Base-by-base conservation (phyloP, 2,888 invertebrate species). In the Meganola albula region DNA sequence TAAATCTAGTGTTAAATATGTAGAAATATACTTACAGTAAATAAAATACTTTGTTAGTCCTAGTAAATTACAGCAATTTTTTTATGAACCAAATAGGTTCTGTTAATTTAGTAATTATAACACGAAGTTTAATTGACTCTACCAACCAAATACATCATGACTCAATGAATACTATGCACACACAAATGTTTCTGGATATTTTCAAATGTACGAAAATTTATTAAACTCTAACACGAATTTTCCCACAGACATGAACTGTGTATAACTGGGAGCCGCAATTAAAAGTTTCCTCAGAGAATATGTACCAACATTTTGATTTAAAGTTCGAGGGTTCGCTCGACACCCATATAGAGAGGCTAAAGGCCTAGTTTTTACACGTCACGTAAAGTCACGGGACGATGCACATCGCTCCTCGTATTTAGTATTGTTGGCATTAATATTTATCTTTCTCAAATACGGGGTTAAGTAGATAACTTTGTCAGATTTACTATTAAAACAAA, bases 241-340 rank as follows among this genome's bases (percentile, higher is more conserved):
- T 67, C 74, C 55, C 63, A 63, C 68, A 62, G 62, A 60, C 64
- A 63, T 66, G 62, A 66, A 70, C 70, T 70, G n/a, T n/a, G 68
- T 75, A 70, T 74, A 72, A 71, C 73, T 56, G 70, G 63, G 54
- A 56, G 58, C 74, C 74, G 76, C 79, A 84, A 83, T 84, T 82
- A 83, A 83, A 83, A 82, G 78, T 83, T 82, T 63, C 58, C 60
- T 64, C 57, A 55, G 69, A 63, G 70, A 63, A 73, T 75, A 75
- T 73, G 71, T 66, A 71, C 66, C 58, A 73, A 75, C 71, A 70
- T 76, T 82, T 75, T 77, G 76, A 80, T 80, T 76, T 74, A 78
- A 74, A 82, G 72, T 80, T 79, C 54, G 68, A 54, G 68, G 69
- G 63, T 65, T 44, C 51, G 52, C 43, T 57, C 58, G 55, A 59